phyloP scores from a whole-genome alignment of 2,113 vertebrate genomes.

The Mesocricetus auratus region DNA sequence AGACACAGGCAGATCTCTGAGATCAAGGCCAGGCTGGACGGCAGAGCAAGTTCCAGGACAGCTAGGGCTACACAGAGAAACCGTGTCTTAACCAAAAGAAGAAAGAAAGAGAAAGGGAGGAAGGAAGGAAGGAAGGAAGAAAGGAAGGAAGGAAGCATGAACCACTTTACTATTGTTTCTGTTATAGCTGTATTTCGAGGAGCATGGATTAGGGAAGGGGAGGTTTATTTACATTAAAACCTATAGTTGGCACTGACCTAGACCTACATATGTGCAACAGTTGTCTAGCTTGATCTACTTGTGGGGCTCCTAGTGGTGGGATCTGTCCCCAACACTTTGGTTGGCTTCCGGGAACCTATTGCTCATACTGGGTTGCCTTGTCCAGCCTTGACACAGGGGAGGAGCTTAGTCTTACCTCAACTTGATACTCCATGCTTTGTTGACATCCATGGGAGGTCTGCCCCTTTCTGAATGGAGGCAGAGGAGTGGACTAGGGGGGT shows the following conservation, averaged over 20 bases:
- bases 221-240: constrained; percentile 38
- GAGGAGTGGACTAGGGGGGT: not conserved
- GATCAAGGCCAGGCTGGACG: not conserved
- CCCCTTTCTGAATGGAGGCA: not conserved
- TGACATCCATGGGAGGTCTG: not conserved
- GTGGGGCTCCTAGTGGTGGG: not conserved
- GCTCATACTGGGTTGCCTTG: not conserved
- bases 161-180: constrained; percentile 8
- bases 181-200: constrained; percentile 28
- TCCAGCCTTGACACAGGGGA: not conserved
- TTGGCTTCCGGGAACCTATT: not conserved
- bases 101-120: not conserved
- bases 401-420: not conserved
- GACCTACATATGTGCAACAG: not conserved
- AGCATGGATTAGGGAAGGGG: not conserved
- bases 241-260: not conserved
- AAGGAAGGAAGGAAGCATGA: not conserved
- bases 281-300: not conserved
- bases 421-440: not conserved
- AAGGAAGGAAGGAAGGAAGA: not conserved
- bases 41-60: not conserved
- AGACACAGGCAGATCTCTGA: not conserved
- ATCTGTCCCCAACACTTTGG: not conserved
- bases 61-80: not conserved
- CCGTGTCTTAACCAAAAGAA: not conserved